Evolutionary conservation across 37 sponge, comb jelly and placozoan species (phyloP), one percentile per base, ranked within the genome.

Genomic region (Bolinopsis microptera): DNA sequence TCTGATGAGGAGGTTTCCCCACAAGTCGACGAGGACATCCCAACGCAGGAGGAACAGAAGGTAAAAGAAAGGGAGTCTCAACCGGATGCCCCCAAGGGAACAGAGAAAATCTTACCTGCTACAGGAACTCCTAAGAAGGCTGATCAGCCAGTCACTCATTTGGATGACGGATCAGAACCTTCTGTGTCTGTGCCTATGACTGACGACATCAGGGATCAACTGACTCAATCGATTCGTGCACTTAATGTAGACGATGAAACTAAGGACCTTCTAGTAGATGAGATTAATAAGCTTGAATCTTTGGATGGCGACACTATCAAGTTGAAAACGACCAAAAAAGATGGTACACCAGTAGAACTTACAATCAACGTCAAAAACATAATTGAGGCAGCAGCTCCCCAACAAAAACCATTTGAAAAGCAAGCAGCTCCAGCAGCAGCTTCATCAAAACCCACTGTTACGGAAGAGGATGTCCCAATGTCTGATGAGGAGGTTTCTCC

Each of bases 191-290:
- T 13, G 1, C 90, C 90, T 41, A 13, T 86, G 25, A 86, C 41
- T n/a, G 90, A 86, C 26, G 90, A 86, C n/a, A 86, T 86, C 22
- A 86, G 36, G 35, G 26, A 40, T 35, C 41, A 86, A 41, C n/a
- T 86, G 61, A 86, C 25, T 26, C 38, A 38, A 13, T 86, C 90
- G 23, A 39, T 86, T 27, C 3, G 28, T 9, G 32, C 26, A 5
- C 38, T 40, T 25, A 34, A 86, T 23, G 3, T 86, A 0, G 90
- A 86, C 39, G 90, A 86, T 13, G 82, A 80, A 30, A 70, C 74
- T 24, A 70, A 70, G 21, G 37, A 27, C 1, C 82, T 80, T 1
- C 82, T 80, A 22, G 2, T 34, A 16, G 37, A 80, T 1, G 82
- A 80, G 22, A 13, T 80, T 9, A 70, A 70, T 22, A 80, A 80